These are phyloP conservation scores for Gymnosoma rotundatum DNA, from an alignment of 2,888 invertebrate species.

Conservation along the genomic window DNA sequence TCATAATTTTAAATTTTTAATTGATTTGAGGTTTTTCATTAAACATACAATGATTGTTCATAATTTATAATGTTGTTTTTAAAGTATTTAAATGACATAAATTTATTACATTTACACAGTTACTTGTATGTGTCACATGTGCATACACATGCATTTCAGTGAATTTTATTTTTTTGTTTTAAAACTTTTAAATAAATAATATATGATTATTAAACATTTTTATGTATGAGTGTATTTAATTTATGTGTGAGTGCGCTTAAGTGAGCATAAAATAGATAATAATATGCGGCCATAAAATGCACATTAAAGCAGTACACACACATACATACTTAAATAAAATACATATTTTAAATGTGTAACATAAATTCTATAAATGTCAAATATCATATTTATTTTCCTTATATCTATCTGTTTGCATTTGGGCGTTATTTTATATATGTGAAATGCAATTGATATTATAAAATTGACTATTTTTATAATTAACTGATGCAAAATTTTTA, in stretches of 20 bases:
- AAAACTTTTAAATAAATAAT: conserved; percentile 45
- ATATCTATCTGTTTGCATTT: neutral
- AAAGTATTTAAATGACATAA: conserved; percentile 59
- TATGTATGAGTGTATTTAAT: conserved; percentile 7
- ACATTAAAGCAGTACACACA: neutral
- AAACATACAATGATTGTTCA: conserved; percentile 54
- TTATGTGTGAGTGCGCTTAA: neutral
- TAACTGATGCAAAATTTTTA: neutral
- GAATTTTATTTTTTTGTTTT: neutral
- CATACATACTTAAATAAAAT: neutral
- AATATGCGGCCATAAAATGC: conserved; percentile 6
- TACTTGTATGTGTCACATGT: neutral
- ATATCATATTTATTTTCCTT: neutral
- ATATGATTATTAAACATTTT: conserved; percentile 30
- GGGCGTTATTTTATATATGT: neutral
- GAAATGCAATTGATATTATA: conserved; percentile 9
- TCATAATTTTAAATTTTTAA: conserved; percentile 59
- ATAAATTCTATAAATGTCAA: neutral
- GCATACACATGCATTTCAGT: conserved; percentile 2
- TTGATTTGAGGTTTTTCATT: conserved; percentile 62
- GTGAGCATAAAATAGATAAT: conserved; percentile 2
- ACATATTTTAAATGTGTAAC: neutral
- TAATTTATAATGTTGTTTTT: conserved; percentile 36
- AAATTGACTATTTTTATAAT: conserved; percentile 2
- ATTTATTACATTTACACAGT: conserved; percentile 62